A percentile compares a stretch with the other conserved stretches of the same genome.
These are phyloP conservation scores for Augochlorella aurata DNA, from an alignment of 2,888 invertebrate species.

Conservation along the genomic window DNA sequence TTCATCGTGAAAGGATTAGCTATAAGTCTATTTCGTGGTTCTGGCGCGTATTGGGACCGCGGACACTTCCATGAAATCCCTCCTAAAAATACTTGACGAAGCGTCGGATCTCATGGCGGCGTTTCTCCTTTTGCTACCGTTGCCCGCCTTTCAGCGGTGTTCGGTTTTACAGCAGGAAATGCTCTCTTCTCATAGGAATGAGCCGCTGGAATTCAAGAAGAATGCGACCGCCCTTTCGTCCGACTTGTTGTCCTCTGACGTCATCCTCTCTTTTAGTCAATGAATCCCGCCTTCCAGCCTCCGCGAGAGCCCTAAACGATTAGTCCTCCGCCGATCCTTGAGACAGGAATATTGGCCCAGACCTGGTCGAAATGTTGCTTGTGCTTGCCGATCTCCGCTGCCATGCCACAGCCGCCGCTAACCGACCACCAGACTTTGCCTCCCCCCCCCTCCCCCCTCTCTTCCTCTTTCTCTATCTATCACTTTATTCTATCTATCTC, in stretches of 20 bases:
- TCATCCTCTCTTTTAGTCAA: conserved; percentile 74
- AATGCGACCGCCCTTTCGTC: conserved; percentile 71
- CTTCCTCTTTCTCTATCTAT: background rate
- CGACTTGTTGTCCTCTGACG: conserved; percentile 68
- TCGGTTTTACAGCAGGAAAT: conserved; percentile 71
- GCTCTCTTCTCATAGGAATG: conserved; percentile 70
- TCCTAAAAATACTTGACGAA: conserved; percentile 63
- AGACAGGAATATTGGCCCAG: conserved; percentile 26
- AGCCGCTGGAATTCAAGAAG: conserved; percentile 71
- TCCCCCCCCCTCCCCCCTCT: background rate
- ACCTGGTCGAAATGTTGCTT: conserved; percentile 1
- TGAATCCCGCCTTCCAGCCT: conserved; percentile 56
- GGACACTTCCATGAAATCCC: conserved; percentile 51
- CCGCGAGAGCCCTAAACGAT: conserved; percentile 45
- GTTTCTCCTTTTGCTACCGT: conserved; percentile 47
- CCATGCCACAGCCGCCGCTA: background rate
- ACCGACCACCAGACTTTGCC: background rate
- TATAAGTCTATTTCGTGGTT: background rate
- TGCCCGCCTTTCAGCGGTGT: conserved; percentile 37
- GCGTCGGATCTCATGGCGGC: conserved; percentile 47
- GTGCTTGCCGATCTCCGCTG: too few species aligned
- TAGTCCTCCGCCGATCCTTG: conserved; percentile 41
- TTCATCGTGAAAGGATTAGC: conserved; percentile 12
- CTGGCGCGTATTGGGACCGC: conserved; percentile 15
- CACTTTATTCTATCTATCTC: background rate